These are phyloP conservation scores for Nomada flava DNA, from an alignment of 2,888 invertebrate species.

Conservation along the genomic window DNA sequence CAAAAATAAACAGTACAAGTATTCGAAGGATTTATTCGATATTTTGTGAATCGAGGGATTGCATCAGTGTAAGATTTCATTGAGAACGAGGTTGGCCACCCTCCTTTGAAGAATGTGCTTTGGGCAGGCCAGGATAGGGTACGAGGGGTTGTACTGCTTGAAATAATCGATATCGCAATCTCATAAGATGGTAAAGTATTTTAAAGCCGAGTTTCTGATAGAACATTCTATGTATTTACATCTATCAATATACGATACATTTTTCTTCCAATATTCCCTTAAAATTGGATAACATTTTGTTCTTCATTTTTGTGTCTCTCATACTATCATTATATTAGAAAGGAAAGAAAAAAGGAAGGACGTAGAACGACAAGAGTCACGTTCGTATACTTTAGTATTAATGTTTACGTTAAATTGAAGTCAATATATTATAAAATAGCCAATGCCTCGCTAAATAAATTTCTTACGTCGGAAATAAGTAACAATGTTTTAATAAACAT, in stretches of 20 bases:
- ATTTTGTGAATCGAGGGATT: constrained; percentile 33
- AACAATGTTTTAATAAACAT: not conserved
- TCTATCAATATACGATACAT: not conserved
- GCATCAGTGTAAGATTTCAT: constrained; percentile 50
- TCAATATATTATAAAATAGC: no score
- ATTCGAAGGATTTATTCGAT: constrained; percentile 36
- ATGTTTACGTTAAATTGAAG: not conserved
- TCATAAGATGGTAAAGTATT: constrained; percentile 45
- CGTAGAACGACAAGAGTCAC: not conserved
- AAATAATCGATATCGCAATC: constrained; percentile 65
- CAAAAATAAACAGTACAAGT: not conserved
- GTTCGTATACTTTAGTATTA: not conserved
- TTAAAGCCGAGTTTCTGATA: constrained; percentile 40
- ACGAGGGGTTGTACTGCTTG: constrained; percentile 49
- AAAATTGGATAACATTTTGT: not conserved
- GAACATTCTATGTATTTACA: not conserved
- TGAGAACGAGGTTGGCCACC: constrained; percentile 49
- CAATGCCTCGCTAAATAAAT: not conserved
- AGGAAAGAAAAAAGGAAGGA: not conserved
- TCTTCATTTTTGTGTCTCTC: not conserved
- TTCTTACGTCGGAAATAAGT: not conserved
- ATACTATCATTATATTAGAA: not conserved
- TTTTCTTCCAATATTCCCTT: not conserved
- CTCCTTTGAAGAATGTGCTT: constrained; percentile 60
- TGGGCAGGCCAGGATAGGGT: constrained; percentile 45